These are phyloP conservation scores for Maconellicoccus hirsutus DNA, from an alignment of 1,140 invertebrate genomes.

Conservation along the genomic window DNA sequence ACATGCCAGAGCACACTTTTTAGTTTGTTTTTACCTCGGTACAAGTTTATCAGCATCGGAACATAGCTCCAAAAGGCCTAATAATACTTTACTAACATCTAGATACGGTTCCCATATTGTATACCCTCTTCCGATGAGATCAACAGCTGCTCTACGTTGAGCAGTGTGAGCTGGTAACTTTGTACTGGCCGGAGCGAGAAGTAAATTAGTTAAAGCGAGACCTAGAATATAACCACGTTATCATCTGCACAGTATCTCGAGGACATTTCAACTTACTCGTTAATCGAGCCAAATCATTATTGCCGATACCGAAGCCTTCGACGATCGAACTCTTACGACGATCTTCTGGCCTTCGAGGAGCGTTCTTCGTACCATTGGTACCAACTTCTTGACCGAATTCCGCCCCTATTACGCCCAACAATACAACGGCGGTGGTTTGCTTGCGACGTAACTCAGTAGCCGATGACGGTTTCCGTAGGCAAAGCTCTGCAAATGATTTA, in stretches of 20 bases:
- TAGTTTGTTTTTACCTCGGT: conserved; percentile 43
- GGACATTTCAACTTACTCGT: conserved; percentile 52
- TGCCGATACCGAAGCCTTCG: conserved; percentile 82
- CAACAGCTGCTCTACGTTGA: conserved; percentile 85
- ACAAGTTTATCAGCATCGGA: conserved; percentile 86
- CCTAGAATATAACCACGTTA: conserved; percentile 37
- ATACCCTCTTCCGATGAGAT: conserved; percentile 91
- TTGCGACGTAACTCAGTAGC: conserved; percentile 79
- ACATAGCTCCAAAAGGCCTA: conserved; percentile 85
- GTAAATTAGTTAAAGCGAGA: conserved; percentile 81
- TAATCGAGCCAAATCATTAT: conserved; percentile 78
- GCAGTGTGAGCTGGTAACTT: conserved; percentile 80
- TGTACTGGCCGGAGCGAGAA: conserved; percentile 70
- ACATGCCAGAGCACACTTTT: conserved; percentile 2
- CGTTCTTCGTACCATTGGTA: conserved; percentile 28
- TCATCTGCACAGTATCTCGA: background rate
- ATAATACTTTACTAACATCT: conserved; percentile 85
- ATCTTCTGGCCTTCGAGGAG: conserved; percentile 35
- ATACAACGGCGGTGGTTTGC: conserved; percentile 91
- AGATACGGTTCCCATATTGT: conserved; percentile 98
- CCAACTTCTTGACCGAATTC: conserved; percentile 88
- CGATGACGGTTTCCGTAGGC: conserved; percentile 65
- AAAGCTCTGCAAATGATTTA: conserved; percentile 36
- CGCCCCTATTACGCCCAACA: conserved; percentile 92
- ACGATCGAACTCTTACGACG: conserved; percentile 68